These are phyloP conservation scores for Pantherophis alleghaniensis DNA, from an alignment of 2,797 vertebrate genomes.

Conservation along the genomic window DNA sequence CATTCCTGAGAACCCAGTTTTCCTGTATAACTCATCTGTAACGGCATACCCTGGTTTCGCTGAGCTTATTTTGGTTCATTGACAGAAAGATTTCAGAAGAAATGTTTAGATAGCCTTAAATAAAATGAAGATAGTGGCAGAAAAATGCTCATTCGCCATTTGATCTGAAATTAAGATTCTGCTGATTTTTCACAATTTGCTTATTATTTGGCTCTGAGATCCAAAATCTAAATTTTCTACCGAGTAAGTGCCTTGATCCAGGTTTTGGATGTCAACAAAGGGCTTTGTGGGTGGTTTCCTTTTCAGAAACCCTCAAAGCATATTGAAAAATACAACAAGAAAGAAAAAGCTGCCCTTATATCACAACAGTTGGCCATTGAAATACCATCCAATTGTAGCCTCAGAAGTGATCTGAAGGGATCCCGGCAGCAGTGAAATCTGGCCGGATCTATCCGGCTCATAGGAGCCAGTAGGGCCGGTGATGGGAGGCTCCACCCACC, in stretches of 20 bases:
- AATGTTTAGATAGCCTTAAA: background rate
- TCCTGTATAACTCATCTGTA: background rate
- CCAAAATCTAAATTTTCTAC: background rate
- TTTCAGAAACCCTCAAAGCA: background rate
- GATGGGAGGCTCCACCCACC: no score
- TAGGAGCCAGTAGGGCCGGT: no score
- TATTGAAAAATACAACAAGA: background rate
- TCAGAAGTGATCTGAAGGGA: background rate
- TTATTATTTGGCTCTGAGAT: background rate
- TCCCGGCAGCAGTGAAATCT: no score
- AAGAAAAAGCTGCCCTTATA: background rate
- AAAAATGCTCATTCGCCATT: background rate
- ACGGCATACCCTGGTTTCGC: background rate
- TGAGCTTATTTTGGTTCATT: background rate
- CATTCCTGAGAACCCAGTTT: background rate
- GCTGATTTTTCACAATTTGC: background rate
- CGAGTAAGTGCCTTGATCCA: background rate
- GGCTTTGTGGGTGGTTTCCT: background rate
- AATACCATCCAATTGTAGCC: background rate
- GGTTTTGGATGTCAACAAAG: background rate
- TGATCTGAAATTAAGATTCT: background rate
- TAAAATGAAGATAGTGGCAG: background rate
- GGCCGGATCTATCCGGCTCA: no score
- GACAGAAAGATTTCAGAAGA: background rate
- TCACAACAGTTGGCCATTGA: background rate